Conservation (phyloP, 2,888 invertebrate genomes). For the Monopis laevigella region DNA sequence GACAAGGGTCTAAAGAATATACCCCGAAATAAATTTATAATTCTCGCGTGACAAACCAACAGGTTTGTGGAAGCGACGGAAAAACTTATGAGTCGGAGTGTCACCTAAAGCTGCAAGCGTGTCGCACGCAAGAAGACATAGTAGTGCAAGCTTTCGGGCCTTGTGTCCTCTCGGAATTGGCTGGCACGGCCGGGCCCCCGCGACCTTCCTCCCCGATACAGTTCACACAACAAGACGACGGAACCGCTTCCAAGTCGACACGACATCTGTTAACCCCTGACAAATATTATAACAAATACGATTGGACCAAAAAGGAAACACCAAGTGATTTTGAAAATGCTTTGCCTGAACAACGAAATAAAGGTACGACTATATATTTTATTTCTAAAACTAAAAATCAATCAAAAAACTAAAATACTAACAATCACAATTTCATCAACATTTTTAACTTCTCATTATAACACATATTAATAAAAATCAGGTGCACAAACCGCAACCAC, state of each 20-base stretch:
- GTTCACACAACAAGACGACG: constrained; percentile 82
- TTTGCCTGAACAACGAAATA: constrained; percentile 49
- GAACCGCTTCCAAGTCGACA: constrained; percentile 81
- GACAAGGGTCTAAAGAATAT: too few relatives aligned
- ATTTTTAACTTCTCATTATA: constrained; percentile 1
- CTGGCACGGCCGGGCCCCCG: constrained; percentile 79
- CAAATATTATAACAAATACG: constrained; percentile 71
- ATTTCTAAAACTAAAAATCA: neutral
- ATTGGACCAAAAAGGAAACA: constrained; percentile 63
- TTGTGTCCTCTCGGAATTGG: constrained; percentile 74
- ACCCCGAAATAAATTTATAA: too few relatives aligned
- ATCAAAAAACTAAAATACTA: constrained; percentile 4
- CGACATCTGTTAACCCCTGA: constrained; percentile 79
- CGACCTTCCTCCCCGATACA: constrained; percentile 81
- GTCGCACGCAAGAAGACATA: constrained; percentile 82
- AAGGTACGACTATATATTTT: constrained; percentile 33
- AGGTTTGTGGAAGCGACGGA: constrained; percentile 81
- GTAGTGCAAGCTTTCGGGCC: constrained; percentile 80
- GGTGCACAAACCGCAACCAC: constrained; percentile 53
- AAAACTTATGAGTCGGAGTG: constrained; percentile 88
- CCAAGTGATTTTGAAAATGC: constrained; percentile 53
- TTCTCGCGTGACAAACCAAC: constrained; percentile 22
- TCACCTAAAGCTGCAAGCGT: constrained; percentile 81
- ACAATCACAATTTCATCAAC: neutral
- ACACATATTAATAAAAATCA: constrained; percentile 17